Evolutionary conservation across 1,140 invertebrate species (phyloP).

Genomic region (Ridgeia piscesae): DNA sequence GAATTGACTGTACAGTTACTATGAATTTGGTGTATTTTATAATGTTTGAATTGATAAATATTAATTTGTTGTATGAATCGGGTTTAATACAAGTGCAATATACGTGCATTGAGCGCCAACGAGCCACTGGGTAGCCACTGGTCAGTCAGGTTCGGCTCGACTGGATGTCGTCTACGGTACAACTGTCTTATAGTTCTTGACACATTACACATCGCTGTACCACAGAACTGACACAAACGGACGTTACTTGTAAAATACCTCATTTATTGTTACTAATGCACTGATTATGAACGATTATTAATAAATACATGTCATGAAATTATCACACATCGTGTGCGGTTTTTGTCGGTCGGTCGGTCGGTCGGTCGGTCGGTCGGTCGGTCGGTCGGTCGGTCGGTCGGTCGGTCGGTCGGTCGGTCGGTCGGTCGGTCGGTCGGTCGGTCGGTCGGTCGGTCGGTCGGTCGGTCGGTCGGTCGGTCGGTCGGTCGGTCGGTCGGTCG

Average conservation of each 20-base stretch:
- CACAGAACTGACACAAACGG: not conserved
- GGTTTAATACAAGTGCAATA: not conserved
- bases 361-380: not conserved
- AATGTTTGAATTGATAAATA: not conserved
- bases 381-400: no score
- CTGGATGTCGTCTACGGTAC: not conserved
- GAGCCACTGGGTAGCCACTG: not conserved
- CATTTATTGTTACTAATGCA: conserved; percentile 2
- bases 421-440: no score
- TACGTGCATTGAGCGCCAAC: not conserved
- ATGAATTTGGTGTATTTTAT: not conserved
- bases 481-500: no score
- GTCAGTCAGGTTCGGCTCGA: not conserved
- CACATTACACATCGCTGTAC: not conserved
- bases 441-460: no score
- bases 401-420: no score
- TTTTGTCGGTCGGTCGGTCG: not conserved
- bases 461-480: no score
- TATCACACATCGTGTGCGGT: not conserved
- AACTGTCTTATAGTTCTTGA: not conserved
- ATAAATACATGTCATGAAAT: not conserved
- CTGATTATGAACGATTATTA: not conserved
- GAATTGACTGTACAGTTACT: not conserved
- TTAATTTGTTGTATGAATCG: not conserved
- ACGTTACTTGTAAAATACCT: conserved; percentile 1